Evolutionary conservation across 2,113 vertebrate genomes (phyloP), one percentile per base, ranked within the genome.

Genomic region (Coptodon bakossiorum): DNA sequence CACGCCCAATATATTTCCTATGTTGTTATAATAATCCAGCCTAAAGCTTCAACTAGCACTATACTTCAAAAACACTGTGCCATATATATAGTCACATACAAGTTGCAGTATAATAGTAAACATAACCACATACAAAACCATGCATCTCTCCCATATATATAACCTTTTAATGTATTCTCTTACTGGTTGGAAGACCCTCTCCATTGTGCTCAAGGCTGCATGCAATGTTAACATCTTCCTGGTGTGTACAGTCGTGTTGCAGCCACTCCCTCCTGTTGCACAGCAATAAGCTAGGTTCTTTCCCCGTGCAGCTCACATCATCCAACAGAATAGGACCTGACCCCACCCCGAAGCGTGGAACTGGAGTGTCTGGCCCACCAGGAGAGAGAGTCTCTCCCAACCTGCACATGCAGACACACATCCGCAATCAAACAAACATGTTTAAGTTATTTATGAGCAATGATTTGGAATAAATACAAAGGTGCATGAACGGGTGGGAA

Each of bases 291-390:
- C 96, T 92, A 3, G 96, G 92, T 88, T 99, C 99, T 93, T 97
- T 98, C 83, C 99, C 98, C 0, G 96, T 97, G 93, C 99, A 99
- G 92, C 93, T 97, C 88, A 99, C 97, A 9, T 98, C 98, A 53
- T 98, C 98, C 95, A 99, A 50, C 93, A 98, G 97, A 93, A 98
- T 97, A 27, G 97, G 97, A 89, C 97, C 97, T 1, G 91, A 52
- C 24, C 95, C 94, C 82, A 88, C 94, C 82, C 96, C 96, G 3
- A 96, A 97, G 63, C 89, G 94, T 24, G 88, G 90, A 19, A 88
- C 88, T 5, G 87, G 82, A 27, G 85, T 90, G 63, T 90, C 90
- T 2, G 79, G 68, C n/a, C 89, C 92, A 81, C 91, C 92, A 59
- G 94, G 95, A 1, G 94, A 79, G 3, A 92, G 84, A 2, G 92